Base-by-base conservation (phyloP, 2,888 invertebrate genomes). In the Cosmopolites sordidus region DNA sequence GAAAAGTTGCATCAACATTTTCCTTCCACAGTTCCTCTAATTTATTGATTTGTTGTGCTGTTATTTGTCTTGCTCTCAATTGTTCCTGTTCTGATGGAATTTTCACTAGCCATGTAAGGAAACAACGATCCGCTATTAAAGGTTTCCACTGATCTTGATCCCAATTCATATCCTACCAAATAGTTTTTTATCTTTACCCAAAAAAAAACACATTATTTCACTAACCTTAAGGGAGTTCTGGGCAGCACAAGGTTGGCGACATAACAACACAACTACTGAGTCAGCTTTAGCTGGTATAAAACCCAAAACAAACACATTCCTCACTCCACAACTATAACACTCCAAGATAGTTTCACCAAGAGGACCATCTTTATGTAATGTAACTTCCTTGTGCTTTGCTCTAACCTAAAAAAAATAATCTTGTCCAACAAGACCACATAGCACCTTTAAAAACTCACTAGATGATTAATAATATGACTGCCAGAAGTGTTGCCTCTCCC, bases 201-300 rank as follows among this genome's bases (percentile, higher is more conserved):
- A 12, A 22, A 30, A 33, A 37, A 43, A 17, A 50, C 39, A 16
- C 11, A 17, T 18, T 16, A 12, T 30, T 8, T 18, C 12, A 29
- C 54, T 50, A 63, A 71, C 73, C 65, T 98, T 98, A 38, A 98
- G 78, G 11, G 94, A 94, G 69, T 91, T 94, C 71, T 97, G 94
- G 3, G 96, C 92, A 18, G 98, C 97, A 76, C 99, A 99, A 1
- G 99, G 99, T 76, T 97, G 96, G 1, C 99, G 84, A 71, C 99
- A 99, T 2, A 99, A 79, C 48, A 99, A 77, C 1, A 98, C 96
- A 12, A 98, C 98, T 48, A 97, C 97, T 0, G 96, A 96, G 75
- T 98, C 97, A 1, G 97, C 96, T 76, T 98, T 98, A 17, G 99
- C 98, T 0, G 99, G 99, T 68, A 99, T 99, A 71, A 97, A 99